Conservation (phyloP, 2,888 invertebrate genomes). For the Nomada lathburiana region DNA sequence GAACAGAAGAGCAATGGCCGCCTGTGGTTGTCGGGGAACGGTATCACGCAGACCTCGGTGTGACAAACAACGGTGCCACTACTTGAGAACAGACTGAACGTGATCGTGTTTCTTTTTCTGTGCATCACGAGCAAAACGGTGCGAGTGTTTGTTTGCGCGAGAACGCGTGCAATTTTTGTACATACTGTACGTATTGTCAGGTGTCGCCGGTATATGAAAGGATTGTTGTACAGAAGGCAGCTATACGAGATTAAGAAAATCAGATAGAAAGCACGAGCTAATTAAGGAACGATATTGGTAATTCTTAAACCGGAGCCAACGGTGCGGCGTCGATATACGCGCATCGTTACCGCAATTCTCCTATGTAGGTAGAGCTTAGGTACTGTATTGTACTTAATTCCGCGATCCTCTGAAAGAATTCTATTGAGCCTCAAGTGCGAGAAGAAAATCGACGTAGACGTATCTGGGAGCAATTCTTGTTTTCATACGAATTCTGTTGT, state of each 20-base stretch:
- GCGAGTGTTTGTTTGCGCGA: constrained; percentile 68
- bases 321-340: constrained; percentile 33
- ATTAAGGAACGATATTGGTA: constrained; percentile 28
- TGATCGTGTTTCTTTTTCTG: constrained; percentile 66
- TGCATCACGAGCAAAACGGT: constrained; percentile 54
- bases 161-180: constrained; percentile 77
- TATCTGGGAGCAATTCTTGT: constrained; percentile 46
- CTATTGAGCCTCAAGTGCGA: constrained; percentile 13
- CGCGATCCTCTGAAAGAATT: constrained; percentile 46
- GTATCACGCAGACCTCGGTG: constrained; percentile 84
- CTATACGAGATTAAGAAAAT: constrained; percentile 61
- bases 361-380: constrained; percentile 69
- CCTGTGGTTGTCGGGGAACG: constrained; percentile 81
- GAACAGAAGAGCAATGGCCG: constrained; percentile 83
- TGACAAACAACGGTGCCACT: constrained; percentile 77
- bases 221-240: constrained; percentile 77
- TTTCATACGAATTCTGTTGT: constrained; percentile 24
- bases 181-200: constrained; percentile 66
- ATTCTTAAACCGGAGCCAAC: constrained; percentile 34
- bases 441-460: constrained; percentile 16
- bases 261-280: constrained; percentile 24
- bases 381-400: constrained; percentile 74
- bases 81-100: constrained; percentile 58
- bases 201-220: constrained; percentile 22
- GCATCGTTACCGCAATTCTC: constrained; percentile 67